These are phyloP conservation scores for Sesia apiformis DNA, from an alignment of 2,888 invertebrate species.

Conservation along the genomic window DNA sequence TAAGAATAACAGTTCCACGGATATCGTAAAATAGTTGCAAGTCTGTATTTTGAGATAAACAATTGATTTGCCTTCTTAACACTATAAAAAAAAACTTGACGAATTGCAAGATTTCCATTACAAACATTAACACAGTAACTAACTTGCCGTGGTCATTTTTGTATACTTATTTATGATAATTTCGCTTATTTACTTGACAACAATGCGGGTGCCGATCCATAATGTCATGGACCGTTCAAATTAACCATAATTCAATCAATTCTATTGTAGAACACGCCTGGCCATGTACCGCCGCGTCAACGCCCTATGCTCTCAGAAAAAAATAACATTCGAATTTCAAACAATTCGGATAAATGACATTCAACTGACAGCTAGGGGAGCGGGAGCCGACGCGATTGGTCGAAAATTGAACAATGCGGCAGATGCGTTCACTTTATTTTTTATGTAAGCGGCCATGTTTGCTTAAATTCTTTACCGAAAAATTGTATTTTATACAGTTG, in stretches of 20 bases:
- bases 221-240: slow-evolving; percentile 45
- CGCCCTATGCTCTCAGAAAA: slow-evolving; percentile 49
- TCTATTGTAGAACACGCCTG: slow-evolving; percentile 64
- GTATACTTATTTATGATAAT: neutral
- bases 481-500: slow-evolving; percentile 44
- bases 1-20: too few relatives aligned
- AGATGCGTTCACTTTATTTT: slow-evolving; percentile 56
- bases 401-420: slow-evolving; percentile 65
- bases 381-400: slow-evolving; percentile 56
- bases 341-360: slow-evolving; percentile 47
- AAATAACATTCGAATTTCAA: slow-evolving; percentile 55
- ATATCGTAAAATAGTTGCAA: too few relatives aligned
- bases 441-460: slow-evolving; percentile 59
- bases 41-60: too few relatives aligned
- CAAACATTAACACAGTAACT: too few relatives aligned
- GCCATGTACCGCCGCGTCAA: slow-evolving; percentile 60
- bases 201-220: slow-evolving; percentile 68
- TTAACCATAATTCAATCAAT: slow-evolving; percentile 69
- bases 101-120: too few relatives aligned
- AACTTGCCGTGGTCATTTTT: too few relatives aligned
- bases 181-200: slow-evolving; percentile 37
- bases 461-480: slow-evolving; percentile 48
- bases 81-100: too few relatives aligned
- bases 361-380: slow-evolving; percentile 70
- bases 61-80: too few relatives aligned